Evolutionary conservation across 2,888 invertebrate species (phyloP).

Genomic region (Gastrophysa polygoni): DNA sequence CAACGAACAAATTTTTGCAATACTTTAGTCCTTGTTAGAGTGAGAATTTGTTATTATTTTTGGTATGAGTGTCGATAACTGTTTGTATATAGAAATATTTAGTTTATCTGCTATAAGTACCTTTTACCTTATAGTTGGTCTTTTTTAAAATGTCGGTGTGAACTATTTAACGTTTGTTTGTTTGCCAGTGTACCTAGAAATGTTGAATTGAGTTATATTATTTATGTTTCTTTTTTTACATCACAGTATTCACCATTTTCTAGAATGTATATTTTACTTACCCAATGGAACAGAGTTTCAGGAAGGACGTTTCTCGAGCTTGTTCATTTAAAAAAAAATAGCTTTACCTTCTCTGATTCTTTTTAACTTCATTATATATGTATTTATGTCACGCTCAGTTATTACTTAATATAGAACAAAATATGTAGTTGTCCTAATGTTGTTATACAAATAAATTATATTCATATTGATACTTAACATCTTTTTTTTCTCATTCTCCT

Average conservation of each 20-base stretch:
- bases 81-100: constrained; percentile 48
- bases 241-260: constrained; percentile 52
- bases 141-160: constrained; percentile 48
- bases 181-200: constrained; percentile 48
- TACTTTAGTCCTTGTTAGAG: constrained; percentile 45
- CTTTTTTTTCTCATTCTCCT: not conserved
- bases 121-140: constrained; percentile 45
- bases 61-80: constrained; percentile 45
- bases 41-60: constrained; percentile 43
- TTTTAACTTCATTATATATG: constrained; percentile 42
- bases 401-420: constrained; percentile 46
- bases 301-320: constrained; percentile 35
- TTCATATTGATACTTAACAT: constrained; percentile 31
- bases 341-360: constrained; percentile 42
- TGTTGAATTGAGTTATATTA: constrained; percentile 42
- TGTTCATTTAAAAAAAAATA: constrained; percentile 44
- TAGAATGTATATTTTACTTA: constrained; percentile 38
- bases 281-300: constrained; percentile 43
- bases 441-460: constrained; percentile 54
- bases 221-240: constrained; percentile 48
- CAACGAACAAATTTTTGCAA: constrained; percentile 51
- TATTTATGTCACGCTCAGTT: constrained; percentile 48
- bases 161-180: constrained; percentile 49
- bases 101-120: constrained; percentile 50
- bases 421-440: constrained; percentile 52